phyloP scores from a whole-genome alignment of 2,888 invertebrate species.

The Drosophila yooni region DNA sequence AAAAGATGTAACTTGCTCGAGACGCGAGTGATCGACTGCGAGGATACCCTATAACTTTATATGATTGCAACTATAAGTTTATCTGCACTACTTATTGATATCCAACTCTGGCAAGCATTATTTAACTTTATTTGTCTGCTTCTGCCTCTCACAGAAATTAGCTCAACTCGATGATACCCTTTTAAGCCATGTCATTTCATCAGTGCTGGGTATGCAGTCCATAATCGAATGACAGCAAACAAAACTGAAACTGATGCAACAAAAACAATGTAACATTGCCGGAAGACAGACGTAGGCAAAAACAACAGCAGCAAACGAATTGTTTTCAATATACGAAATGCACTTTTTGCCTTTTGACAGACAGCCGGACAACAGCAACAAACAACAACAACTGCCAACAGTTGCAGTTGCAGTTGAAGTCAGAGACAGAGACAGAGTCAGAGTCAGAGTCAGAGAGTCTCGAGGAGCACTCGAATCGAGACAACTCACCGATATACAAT shows the following conservation, averaged over 20 bases:
- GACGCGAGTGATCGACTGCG: neutral
- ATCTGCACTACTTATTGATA: too few relatives aligned
- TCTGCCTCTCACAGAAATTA: neutral
- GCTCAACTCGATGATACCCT: neutral
- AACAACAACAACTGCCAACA: conserved; percentile 20
- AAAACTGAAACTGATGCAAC: conserved; percentile 72
- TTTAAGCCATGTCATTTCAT: neutral
- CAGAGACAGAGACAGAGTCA: neutral
- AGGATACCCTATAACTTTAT: neutral
- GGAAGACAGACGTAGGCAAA: conserved; percentile 66
- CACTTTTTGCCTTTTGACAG: conserved; percentile 69
- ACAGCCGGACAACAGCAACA: conserved; percentile 53
- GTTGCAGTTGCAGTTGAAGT: conserved; percentile 16
- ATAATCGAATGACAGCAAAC: conserved; percentile 50
- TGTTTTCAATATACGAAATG: conserved; percentile 73
- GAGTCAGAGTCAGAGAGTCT: conserved; percentile 18
- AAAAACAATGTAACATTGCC: conserved; percentile 75
- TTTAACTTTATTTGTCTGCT: neutral
- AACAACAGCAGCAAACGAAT: conserved; percentile 51
- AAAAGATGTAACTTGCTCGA: neutral
- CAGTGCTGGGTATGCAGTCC: conserved; percentile 6
- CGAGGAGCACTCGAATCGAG: conserved; percentile 23
- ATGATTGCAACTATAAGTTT: neutral
- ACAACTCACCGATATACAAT: conserved; percentile 61
- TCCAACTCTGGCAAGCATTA: neutral